phyloP scores from a whole-genome alignment of 2,113 vertebrate genomes.

The Cettia cetti region DNA sequence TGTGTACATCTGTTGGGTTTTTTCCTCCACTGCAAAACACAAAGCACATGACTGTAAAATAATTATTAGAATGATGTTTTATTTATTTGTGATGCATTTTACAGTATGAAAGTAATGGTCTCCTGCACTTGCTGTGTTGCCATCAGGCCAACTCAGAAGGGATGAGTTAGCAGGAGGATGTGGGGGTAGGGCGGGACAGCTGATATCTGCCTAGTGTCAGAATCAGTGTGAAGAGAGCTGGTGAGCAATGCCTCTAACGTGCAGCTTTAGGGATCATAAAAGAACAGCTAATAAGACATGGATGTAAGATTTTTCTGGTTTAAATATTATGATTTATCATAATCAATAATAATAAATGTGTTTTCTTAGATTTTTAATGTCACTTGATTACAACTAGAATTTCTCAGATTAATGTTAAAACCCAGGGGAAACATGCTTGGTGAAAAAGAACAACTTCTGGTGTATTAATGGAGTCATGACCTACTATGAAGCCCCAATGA shows the following conservation, averaged over 20 bases:
- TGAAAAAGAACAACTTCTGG: not conserved
- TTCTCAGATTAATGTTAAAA: not conserved
- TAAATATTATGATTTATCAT: not conserved
- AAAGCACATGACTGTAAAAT: not conserved
- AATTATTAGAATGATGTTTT: not conserved
- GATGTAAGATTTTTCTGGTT: not conserved
- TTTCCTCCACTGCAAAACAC: not conserved
- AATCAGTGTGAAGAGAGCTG: not conserved
- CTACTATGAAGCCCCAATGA: not conserved
- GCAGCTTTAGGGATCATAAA: not conserved
- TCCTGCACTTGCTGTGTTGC: conserved; percentile 25
- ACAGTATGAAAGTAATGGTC: not conserved
- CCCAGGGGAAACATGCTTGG: not conserved
- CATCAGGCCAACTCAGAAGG: conserved; percentile 37
- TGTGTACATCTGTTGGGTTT: not conserved
- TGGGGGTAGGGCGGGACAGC: not conserved
- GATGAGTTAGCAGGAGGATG: conserved; percentile 66
- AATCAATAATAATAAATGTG: not conserved
- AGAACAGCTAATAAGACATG: not conserved
- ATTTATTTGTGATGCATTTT: conserved; percentile 27
- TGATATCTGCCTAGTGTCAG: not conserved
- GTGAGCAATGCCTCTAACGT: not conserved
- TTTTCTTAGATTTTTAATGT: not conserved
- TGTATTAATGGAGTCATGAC: not conserved
- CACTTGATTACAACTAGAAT: not conserved